Evolutionary conservation across 1,140 invertebrate genomes (phyloP).

Genomic region (Tetraneura akinire): DNA sequence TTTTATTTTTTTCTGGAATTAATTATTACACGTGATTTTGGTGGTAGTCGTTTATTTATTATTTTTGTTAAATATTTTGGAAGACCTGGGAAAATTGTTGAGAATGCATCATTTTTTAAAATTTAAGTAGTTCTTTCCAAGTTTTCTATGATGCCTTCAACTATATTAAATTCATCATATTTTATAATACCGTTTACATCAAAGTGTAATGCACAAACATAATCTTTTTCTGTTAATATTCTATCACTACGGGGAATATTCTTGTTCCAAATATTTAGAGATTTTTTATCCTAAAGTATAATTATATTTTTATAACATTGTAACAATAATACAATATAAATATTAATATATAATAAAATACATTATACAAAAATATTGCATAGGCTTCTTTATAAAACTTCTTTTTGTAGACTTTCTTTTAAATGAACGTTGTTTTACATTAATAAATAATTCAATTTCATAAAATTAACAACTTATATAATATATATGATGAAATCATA

Average conservation of each 20-base stretch:
- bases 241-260: background rate
- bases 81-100: slow-evolving; percentile 7
- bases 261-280: background rate
- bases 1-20: background rate
- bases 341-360: too few species aligned
- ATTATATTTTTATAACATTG: too few species aligned
- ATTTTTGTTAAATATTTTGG: background rate
- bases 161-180: slow-evolving; percentile 2
- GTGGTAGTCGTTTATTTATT: background rate
- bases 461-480: too few species aligned
- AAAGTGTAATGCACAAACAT: background rate
- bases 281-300: background rate
- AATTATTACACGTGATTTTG: background rate
- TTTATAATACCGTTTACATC: background rate
- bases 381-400: too few species aligned
- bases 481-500: too few species aligned
- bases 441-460: too few species aligned
- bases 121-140: background rate
- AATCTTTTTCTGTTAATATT: background rate
- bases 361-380: too few species aligned
- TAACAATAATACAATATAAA: too few species aligned
- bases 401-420: too few species aligned
- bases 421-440: too few species aligned
- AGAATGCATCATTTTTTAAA: background rate
- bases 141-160: background rate